A percentile compares a stretch with the other conserved stretches of the same genome.
Evolutionary conservation across 1,140 invertebrate species (phyloP).

Genomic region (Trialeurodes vaporariorum): DNA sequence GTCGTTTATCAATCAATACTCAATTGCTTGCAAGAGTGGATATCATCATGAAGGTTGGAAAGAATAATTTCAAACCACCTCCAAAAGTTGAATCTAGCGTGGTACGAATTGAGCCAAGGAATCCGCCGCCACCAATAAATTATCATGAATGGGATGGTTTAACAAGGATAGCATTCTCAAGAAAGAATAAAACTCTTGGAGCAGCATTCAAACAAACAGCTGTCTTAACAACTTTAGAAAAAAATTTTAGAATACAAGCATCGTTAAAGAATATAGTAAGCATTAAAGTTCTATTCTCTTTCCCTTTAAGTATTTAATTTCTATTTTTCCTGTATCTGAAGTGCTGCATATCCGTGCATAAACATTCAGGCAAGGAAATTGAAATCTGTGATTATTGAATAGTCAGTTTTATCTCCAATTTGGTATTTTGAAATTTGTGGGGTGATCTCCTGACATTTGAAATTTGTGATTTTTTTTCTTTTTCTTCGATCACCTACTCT

Average conservation of each 20-base stretch:
- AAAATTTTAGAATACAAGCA: constrained; percentile 84
- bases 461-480: too few relatives aligned
- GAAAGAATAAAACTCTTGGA: constrained; percentile 89
- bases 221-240: constrained; percentile 71
- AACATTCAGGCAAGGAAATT: too few relatives aligned
- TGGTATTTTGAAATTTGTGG: too few relatives aligned
- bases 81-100: constrained; percentile 98
- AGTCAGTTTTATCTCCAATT: too few relatives aligned
- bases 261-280: constrained; percentile 75
- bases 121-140: constrained; percentile 92
- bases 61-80: constrained; percentile 96
- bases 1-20: constrained; percentile 91
- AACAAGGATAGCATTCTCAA: constrained; percentile 82
- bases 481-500: too few relatives aligned
- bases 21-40: constrained; percentile 91
- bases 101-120: constrained; percentile 92
- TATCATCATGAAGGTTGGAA: constrained; percentile 96
- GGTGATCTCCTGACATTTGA: too few relatives aligned
- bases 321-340: too few relatives aligned
- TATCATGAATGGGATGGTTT: constrained; percentile 98
- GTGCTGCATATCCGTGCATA: too few relatives aligned
- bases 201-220: constrained; percentile 76
- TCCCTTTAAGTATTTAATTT: too few relatives aligned
- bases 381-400: too few relatives aligned
- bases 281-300: too few relatives aligned